phyloP scores from a whole-genome alignment of 2,113 vertebrate species.

The Chionomys nivalis region DNA sequence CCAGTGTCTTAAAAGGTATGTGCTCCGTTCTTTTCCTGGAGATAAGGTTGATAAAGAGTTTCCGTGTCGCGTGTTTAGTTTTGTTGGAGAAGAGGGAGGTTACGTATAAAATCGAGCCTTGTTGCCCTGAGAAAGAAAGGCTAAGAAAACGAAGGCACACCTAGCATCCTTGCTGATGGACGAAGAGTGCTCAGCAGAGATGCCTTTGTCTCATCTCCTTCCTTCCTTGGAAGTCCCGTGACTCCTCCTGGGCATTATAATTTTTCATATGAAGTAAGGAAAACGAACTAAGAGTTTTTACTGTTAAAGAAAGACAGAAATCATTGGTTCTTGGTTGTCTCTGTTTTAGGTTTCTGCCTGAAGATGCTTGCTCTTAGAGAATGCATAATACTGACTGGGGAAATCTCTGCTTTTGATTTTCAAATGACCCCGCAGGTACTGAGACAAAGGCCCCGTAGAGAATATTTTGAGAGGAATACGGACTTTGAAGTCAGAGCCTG shows the following conservation, averaged over 20 bases:
- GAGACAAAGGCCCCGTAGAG: neutral
- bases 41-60: neutral
- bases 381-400: neutral
- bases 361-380: conserved; percentile 45
- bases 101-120: neutral
- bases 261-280: neutral
- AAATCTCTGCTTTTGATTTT: conserved; percentile 59
- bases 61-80: neutral
- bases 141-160: neutral
- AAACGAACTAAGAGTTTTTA: neutral
- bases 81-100: neutral
- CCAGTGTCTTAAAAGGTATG: neutral
- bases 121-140: neutral
- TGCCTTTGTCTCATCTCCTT: conserved; percentile 24
- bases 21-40: neutral
- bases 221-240: conserved; percentile 45
- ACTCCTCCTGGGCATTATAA: neutral
- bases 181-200: neutral
- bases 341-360: conserved; percentile 58
- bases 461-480: neutral
- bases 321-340: neutral
- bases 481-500: neutral
- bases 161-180: neutral
- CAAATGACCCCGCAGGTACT: neutral
- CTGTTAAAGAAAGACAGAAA: neutral